Evolutionary conservation across 2,888 invertebrate genomes (phyloP), one percentile per base, ranked within the genome.

Genomic region (Orchesellides sinensis): DNA sequence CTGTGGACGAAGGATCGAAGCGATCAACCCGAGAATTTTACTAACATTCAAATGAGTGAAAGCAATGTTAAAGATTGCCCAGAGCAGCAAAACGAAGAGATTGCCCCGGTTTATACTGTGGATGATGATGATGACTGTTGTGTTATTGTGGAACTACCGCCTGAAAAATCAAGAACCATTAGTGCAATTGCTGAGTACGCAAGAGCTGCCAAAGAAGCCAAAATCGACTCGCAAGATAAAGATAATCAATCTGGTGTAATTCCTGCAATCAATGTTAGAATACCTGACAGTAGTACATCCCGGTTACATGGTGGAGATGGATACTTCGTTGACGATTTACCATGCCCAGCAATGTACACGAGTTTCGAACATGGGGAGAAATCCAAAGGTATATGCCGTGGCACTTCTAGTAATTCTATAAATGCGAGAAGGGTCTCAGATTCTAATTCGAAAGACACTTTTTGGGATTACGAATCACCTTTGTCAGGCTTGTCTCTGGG

Each of bases 81-180:
- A 14, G 56, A 56, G 2, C 19, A 56, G 27, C 56, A 14, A 14
- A 56, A 29, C 23, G 12, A 27, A 45, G 19, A 29, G 32, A n/a
- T 40, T 40, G 54, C 19, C 19, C 54, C n/a, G 17, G 40, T 54
- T 23, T 0, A 40, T 8, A 52, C 25, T 1, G 27, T 75, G 0
- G 47, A 32, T 19, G 66, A 77, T 27, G 66, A 77, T 17, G 74
- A 74, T 3, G 74, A 68, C 6, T 66, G 56, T 19, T 45, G 45
- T 29, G 29, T 77, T 12, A 29, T 75, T 2, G 56, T 1, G 0
- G 73, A 70, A 45, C 14, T 63, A 29, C 61, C 73, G 1, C 3
- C 2, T 19, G 49, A 49, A 3, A 2, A 2, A 17, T n/a, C 49
- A 19, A 3, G 49, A 2, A 49, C 2, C n/a, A 14, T n/a, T 2